phyloP scores from a whole-genome alignment of 2,888 invertebrate genomes.

The Caenorhabditis imperialis region DNA sequence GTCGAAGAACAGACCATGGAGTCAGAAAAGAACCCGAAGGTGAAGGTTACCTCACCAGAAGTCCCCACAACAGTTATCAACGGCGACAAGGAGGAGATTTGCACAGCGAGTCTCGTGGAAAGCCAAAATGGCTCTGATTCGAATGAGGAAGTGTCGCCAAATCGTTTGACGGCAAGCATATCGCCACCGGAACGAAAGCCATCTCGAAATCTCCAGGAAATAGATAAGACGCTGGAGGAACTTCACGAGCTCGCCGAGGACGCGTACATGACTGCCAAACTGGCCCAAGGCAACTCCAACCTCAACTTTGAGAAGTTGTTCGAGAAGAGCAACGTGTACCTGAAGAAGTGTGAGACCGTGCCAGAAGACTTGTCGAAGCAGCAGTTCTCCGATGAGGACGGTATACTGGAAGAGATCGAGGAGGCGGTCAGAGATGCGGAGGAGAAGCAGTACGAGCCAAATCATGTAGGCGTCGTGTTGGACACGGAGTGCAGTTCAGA shows the following conservation, averaged over 20 bases:
- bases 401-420: slow-evolving; percentile 44
- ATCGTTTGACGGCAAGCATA: background rate
- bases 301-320: slow-evolving; percentile 33
- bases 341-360: slow-evolving; percentile 45
- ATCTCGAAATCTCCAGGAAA: slow-evolving; percentile 37
- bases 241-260: slow-evolving; percentile 34
- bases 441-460: slow-evolving; percentile 36
- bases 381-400: slow-evolving; percentile 46
- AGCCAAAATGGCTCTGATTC: slow-evolving; percentile 19
- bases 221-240: slow-evolving; percentile 45
- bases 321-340: slow-evolving; percentile 16
- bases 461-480: slow-evolving; percentile 32
- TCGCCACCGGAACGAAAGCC: slow-evolving; percentile 21
- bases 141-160: slow-evolving; percentile 1
- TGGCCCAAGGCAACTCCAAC: slow-evolving; percentile 19
- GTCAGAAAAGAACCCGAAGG: no score
- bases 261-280: slow-evolving; percentile 33
- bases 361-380: slow-evolving; percentile 33
- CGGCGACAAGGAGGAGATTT: background rate
- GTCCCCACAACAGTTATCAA: no score
- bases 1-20: no score
- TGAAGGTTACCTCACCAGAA: no score
- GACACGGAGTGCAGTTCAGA: slow-evolving; percentile 54
- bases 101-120: background rate
- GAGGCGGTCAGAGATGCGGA: slow-evolving; percentile 54